phyloP scores from a whole-genome alignment of 1,140 invertebrate genomes.

The Zaprionus lachaisei region DNA sequence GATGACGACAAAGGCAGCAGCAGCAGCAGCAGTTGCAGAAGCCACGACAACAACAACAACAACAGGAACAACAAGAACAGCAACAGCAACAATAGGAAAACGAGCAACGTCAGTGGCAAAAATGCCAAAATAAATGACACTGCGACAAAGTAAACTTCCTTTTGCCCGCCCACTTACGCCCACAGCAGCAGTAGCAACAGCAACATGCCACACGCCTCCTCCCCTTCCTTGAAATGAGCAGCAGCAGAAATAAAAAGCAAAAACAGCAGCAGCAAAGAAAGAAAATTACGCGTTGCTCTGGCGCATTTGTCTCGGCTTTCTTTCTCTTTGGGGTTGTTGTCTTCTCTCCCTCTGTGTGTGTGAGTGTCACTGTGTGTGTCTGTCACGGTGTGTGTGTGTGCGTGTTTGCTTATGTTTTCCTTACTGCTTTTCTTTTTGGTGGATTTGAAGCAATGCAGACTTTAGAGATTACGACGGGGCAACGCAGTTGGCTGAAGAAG shows the following conservation, averaged over 20 bases:
- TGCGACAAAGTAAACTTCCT: conserved; percentile 80
- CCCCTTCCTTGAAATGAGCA: conserved; percentile 48
- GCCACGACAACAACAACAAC: conserved; percentile 9
- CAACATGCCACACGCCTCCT: background rate
- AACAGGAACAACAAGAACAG: conserved; percentile 8
- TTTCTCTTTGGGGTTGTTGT: conserved; percentile 36
- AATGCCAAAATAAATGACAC: conserved; percentile 80
- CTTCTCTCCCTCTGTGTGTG: conserved; percentile 35
- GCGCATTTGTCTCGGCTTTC: conserved; percentile 35
- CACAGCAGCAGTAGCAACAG: conserved; percentile 12
- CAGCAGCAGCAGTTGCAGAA: conserved; percentile 24
- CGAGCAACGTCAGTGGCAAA: conserved; percentile 55
- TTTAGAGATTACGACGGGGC: conserved; percentile 71
- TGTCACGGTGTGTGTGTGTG: conserved; percentile 6
- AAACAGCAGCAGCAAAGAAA: conserved; percentile 39
- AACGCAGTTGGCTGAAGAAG: conserved; percentile 26
- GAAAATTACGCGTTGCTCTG: conserved; percentile 69
- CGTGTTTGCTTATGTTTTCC: conserved; percentile 14
- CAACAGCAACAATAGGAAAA: conserved; percentile 3
- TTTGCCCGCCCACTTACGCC: conserved; percentile 27
- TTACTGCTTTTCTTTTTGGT: conserved; percentile 38
- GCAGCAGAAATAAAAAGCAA: conserved; percentile 11
- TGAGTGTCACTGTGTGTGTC: conserved; percentile 2
- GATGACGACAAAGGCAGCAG: conserved; percentile 63
- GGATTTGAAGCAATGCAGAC: conserved; percentile 79